Evolutionary conservation across 2,888 invertebrate genomes (phyloP), one percentile per base, ranked within the genome.

Genomic region (Drosophila greeni): DNA sequence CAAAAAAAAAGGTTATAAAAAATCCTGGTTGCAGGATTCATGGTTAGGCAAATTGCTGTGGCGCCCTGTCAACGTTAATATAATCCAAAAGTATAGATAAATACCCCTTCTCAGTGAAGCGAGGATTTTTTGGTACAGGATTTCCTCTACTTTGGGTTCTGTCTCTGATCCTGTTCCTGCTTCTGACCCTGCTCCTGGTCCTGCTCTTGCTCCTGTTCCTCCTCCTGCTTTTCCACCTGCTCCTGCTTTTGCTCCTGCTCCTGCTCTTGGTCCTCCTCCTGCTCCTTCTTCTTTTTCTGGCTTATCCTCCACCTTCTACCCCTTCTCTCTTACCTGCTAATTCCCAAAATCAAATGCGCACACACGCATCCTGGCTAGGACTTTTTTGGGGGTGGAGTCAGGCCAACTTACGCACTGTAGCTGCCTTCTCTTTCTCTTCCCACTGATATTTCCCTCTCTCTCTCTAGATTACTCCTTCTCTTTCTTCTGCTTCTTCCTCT

Each of bases 31-130:
- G n/a, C n/a, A n/a, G n/a, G n/a, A n/a, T n/a, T n/a, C n/a, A 2
- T 37, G 37, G 23, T 39, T 5, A 37, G 14, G 43, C 6, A 14
- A 34, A 31, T 45, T 39, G 55, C 24, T 18, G 26, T 6, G 40
- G 40, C 37, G 51, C 57, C 57, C 57, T 49, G 54, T 55, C 51
- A 39, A 53, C 67, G 59, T 75, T 70, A 75, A 79, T 68, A 73
- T 75, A 70, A 75, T 73, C 60, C 76, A 36, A 75, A 75, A 69
- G 59, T 66, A 69, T 75, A 70, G 71, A 70, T 70, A 51, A 70
- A 55, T 45, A 68, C 60, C 37, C 29, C 14, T 8, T 2, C n/a
- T n/a, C n/a, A n/a, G n/a, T n/a, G n/a, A n/a, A n/a, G n/a, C n/a
- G n/a, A n/a, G n/a, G n/a, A n/a, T n/a, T n/a, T n/a, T n/a, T n/a